A percentile compares a stretch with the other conserved stretches of the same genome.
Evolutionary conservation across 2,797 vertebrate species (phyloP).

Genomic region (Sebastes melanostomus): DNA sequence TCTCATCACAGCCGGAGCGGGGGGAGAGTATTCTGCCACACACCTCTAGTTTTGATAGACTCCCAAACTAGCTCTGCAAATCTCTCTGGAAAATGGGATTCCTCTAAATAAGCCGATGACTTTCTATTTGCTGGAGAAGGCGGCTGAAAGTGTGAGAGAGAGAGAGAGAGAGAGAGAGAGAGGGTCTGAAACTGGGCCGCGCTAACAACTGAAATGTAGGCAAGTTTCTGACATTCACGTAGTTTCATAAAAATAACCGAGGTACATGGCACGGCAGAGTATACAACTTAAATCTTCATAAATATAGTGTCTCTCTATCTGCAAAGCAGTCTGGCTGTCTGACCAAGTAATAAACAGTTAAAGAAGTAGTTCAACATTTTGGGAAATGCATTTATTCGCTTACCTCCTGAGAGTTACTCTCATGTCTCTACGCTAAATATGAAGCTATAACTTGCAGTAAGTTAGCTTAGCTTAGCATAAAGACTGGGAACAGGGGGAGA

Average conservation of each 20-base stretch:
- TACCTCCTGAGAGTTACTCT: neutral
- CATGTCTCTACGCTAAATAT: no score
- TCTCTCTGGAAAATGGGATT: constrained; percentile 68
- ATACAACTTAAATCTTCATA: neutral
- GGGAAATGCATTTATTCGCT: no score
- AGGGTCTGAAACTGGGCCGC: neutral
- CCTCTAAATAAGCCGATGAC: constrained; percentile 49
- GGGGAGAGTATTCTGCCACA: constrained; percentile 34
- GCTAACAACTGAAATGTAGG: neutral
- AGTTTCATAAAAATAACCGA: neutral
- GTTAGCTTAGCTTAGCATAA: no score
- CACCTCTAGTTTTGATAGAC: constrained; percentile 49
- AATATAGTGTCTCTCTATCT: neutral
- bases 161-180: neutral
- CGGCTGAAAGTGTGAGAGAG: neutral
- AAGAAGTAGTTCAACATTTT: no score
- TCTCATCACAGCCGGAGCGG: constrained; percentile 9
- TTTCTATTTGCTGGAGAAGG: constrained; percentile 5
- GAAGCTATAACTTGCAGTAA: no score
- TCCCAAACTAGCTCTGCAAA: constrained; percentile 52
- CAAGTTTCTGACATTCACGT: neutral
- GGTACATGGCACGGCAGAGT: neutral
- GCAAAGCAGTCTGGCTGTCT: neutral
- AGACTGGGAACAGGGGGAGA: no score
- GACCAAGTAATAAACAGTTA: neutral